Evolutionary conservation across 37 sponge, comb jelly and placozoan species (phyloP).

Genomic region (Mnemiopsis leidyi): DNA sequence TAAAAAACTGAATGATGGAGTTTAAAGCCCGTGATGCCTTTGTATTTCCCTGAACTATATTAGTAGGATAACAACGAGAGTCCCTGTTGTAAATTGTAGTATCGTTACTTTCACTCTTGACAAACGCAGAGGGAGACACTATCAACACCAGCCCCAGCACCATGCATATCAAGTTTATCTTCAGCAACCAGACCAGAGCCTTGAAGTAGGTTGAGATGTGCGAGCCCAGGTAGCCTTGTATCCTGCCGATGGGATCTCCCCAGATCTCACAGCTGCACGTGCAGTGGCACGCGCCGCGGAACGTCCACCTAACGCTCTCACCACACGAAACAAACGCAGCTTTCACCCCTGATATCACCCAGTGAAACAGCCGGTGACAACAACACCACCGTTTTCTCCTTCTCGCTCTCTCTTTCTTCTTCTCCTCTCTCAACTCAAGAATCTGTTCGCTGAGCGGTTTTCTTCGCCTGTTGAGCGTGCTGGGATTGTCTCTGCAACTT

Average conservation of each 20-base stretch:
- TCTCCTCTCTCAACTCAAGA: not conserved
- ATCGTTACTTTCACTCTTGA: not conserved
- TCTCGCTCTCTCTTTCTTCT: not conserved
- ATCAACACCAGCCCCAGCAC: not conserved
- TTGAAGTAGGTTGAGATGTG: conserved; percentile 47
- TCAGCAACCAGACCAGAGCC: conserved; percentile 45
- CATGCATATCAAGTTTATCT: conserved; percentile 51
- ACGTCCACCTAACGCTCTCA: not conserved
- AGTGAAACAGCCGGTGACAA: not conserved
- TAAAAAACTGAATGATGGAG: conserved; percentile 26
- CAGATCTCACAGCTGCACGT: not conserved
- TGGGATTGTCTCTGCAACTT: not conserved
- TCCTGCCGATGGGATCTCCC: conserved; percentile 27
- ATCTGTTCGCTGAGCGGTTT: not conserved
- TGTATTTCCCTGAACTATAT: conserved; percentile 8
- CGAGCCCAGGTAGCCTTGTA: conserved; percentile 26
- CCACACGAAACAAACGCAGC: not conserved
- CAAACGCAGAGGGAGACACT: not conserved
- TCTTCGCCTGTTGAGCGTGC: not conserved
- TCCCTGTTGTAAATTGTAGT: not conserved
- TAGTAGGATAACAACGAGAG: not conserved
- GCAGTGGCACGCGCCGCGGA: not conserved
- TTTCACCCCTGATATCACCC: not conserved
- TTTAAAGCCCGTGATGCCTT: not conserved
- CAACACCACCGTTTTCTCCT: not conserved